Evolutionary conservation across 2,113 vertebrate species (phyloP).

Genomic region (Stegostoma tigrinum): DNA sequence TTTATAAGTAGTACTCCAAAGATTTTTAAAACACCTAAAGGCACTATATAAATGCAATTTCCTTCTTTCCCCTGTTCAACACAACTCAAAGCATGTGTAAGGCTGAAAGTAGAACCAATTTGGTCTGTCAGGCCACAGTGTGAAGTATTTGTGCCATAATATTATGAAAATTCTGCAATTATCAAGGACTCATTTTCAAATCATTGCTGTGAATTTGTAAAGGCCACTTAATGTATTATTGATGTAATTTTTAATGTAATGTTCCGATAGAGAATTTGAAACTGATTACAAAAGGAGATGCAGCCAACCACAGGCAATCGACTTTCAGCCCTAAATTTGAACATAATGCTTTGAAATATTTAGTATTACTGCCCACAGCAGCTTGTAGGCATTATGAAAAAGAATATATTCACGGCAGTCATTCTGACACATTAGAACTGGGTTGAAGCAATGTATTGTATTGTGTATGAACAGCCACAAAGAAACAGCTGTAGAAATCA

Average conservation of each 20-base stretch:
- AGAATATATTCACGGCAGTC: not conserved
- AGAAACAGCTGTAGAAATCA: too few species aligned
- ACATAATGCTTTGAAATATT: not conserved
- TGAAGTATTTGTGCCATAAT: not conserved
- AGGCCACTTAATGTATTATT: not conserved
- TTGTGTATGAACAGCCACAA: not conserved
- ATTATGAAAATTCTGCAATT: not conserved
- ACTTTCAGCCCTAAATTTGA: not conserved
- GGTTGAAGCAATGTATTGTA: not conserved
- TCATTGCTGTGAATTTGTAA: not conserved
- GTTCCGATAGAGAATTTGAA: not conserved
- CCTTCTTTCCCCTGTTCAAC: too few species aligned
- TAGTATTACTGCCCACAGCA: not conserved
- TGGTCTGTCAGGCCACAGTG: not conserved
- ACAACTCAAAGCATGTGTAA: not conserved
- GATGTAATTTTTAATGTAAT: not conserved
- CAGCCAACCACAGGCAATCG: not conserved
- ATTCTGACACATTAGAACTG: not conserved
- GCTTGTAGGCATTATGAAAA: not conserved
- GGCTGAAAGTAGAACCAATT: not conserved
- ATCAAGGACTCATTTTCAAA: not conserved
- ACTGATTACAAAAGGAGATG: not conserved
- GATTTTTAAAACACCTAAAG: too few species aligned
- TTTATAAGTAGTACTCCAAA: too few species aligned
- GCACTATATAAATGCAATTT: too few species aligned